A percentile compares a stretch with the other conserved stretches of the same genome.
Conservation (phyloP, 1,140 invertebrate species). For the Zaprionus ghesquierei region DNA sequence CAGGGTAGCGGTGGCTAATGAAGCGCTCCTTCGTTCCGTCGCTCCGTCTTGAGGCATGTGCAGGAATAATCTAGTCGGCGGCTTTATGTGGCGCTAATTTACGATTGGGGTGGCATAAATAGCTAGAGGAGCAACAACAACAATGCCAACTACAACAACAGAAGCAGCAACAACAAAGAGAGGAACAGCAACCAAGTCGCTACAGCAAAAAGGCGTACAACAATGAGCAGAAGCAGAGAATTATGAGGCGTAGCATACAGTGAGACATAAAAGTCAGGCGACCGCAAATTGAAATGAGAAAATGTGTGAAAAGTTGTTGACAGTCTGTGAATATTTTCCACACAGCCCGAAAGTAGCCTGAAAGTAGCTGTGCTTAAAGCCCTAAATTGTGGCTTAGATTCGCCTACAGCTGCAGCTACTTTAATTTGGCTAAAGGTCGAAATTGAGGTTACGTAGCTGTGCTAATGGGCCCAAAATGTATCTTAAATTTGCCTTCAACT, state of each 20-base stretch:
- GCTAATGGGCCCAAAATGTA: no score
- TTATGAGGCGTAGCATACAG: constrained; percentile 35
- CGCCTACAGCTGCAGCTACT: not conserved
- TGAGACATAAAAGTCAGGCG: constrained; percentile 19
- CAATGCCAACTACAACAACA: constrained; percentile 3
- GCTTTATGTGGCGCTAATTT: constrained; percentile 65
- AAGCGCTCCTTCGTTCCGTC: not conserved
- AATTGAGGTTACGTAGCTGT: not conserved
- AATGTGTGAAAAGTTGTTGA: constrained; percentile 4
- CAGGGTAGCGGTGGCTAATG: constrained; percentile 48
- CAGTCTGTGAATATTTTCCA: not conserved
- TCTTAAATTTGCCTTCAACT: no score
- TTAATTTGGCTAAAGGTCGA: not conserved
- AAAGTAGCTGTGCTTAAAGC: not conserved
- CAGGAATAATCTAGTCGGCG: constrained; percentile 60
- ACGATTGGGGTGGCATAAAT: constrained; percentile 47
- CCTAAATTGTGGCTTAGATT: not conserved
- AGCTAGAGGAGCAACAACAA: constrained; percentile 20
- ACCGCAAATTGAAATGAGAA: not conserved
- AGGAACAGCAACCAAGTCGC: not conserved
- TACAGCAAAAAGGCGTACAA: constrained; percentile 32
- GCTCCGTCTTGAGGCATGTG: constrained; percentile 29
- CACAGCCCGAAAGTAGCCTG: no score
- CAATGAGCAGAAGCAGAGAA: constrained; percentile 9
- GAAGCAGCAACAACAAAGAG: not conserved